Base-by-base conservation (phyloP, 2,888 invertebrate genomes). In the Zootermopsis nevadensis region DNA sequence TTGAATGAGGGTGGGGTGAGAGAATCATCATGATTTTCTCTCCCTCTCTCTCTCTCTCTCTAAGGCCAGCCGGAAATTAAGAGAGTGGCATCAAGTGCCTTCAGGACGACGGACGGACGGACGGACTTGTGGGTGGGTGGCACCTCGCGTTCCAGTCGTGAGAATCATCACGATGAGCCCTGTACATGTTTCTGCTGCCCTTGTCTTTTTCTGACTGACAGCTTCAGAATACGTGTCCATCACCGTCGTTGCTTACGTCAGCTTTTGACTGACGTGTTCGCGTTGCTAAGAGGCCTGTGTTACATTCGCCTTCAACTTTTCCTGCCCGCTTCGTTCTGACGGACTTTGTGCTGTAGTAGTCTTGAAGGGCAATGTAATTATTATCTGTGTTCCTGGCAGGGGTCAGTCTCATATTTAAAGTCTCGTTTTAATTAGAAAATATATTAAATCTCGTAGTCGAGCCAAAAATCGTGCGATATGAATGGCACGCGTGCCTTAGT, bases 61-160 rank as follows among this genome's bases (percentile, higher is more conserved):
- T 27, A 10, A 77, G 77, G 55, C 48, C 38, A 55, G 82, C 84
- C 84, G 84, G 84, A 84, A 84, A 84, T 84, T 84, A 84, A 84
- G 84, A 84, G 84, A 81, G 81, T 76, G 83, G 82, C 80, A 77
- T 77, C 60, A 79, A 66, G 79, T 53, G 77, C 79, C 82, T 77
- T 74, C 74, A 82, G 81, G 72, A 60, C 48, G 69, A 69, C 69
- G 69, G 69, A 69, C 66, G 66, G 66, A 66, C 38, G 74, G 74
- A 74, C 38, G n/a, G 74, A 74, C 74, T 38, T 74, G 79, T 79
- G 79, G 66, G 60, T 66, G 79, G 66, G n/a, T 79, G 33, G 33
- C n/a, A 55, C 30, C 55, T 33, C 53, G 53, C 55, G 60, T 24
- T 27, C 66, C 66, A 74, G 27, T 69, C 83, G 82, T 83, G 83